Evolutionary conservation across 2,888 invertebrate genomes (phyloP).

Genomic region (Morpho achilles): DNA sequence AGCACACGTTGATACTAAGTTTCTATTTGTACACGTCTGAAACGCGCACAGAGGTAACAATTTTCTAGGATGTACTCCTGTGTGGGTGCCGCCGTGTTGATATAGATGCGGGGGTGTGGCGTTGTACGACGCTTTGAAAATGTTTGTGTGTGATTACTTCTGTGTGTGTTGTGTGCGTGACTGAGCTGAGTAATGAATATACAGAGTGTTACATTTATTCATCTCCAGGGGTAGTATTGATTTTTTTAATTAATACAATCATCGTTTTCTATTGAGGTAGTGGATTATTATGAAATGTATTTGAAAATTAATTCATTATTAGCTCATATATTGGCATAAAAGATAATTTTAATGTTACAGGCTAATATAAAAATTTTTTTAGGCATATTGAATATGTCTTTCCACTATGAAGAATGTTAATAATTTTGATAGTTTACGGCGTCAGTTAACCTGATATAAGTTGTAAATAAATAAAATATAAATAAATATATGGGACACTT

Average conservation of each 20-base stretch:
- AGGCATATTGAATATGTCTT: too few species aligned
- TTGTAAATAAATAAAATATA: too few species aligned
- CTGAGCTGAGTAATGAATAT: conserved; percentile 33
- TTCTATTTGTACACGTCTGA: conserved; percentile 39
- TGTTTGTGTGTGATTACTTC: conserved; percentile 36
- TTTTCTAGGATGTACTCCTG: conserved; percentile 42
- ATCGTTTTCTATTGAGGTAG: too few species aligned
- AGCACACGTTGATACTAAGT: conserved; percentile 43
- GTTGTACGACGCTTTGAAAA: conserved; percentile 37
- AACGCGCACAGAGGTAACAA: conserved; percentile 35
- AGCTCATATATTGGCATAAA: too few species aligned
- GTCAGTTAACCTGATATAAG: too few species aligned
- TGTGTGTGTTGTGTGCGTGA: conserved; percentile 39
- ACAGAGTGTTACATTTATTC: conserved; percentile 22
- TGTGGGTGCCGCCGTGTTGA: conserved; percentile 64
- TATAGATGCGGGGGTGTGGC: conserved; percentile 64
- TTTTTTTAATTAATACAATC: neutral
- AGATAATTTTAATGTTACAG: too few species aligned
- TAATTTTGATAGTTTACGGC: too few species aligned
- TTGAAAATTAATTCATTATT: too few species aligned
- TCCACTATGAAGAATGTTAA: too few species aligned
- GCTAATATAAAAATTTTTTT: too few species aligned
- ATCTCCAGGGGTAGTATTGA: conserved; percentile 1
- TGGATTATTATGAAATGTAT: too few species aligned
- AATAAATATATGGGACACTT: too few species aligned